Evolutionary conservation across 2,888 invertebrate genomes (phyloP).

Genomic region (Archaeoteleia sp.): DNA sequence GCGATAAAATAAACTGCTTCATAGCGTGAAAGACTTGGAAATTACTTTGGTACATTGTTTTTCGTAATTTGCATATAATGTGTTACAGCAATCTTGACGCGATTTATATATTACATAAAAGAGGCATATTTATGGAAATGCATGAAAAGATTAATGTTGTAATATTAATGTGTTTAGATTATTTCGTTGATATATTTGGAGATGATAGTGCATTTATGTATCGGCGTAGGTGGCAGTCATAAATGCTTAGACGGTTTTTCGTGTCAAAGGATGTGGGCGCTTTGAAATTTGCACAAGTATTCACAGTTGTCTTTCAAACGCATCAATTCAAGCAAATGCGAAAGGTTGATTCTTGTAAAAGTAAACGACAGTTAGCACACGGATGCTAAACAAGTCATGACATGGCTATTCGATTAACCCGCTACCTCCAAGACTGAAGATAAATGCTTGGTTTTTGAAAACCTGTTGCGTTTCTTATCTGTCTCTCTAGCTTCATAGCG

Average conservation of each 20-base stretch:
- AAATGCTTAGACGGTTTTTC: constrained; percentile 26
- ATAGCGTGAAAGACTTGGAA: constrained; percentile 10
- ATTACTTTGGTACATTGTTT: constrained; percentile 3
- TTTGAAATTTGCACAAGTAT: constrained; percentile 32
- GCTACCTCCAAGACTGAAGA: constrained; percentile 19
- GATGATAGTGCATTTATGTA: neutral
- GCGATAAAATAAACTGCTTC: constrained; percentile 15
- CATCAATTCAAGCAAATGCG: constrained; percentile 49
- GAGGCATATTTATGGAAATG: neutral
- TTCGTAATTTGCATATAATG: constrained; percentile 3
- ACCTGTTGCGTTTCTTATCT: constrained; percentile 10
- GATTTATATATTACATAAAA: constrained; percentile 9
- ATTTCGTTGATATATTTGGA: constrained; percentile 31
- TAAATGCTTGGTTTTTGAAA: constrained; percentile 25
- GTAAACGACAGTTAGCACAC: constrained; percentile 61
- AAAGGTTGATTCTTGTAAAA: constrained; percentile 53
- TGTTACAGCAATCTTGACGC: neutral
- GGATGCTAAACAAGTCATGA: constrained; percentile 64
- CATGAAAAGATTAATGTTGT: too few species aligned
- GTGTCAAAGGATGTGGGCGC: constrained; percentile 41
- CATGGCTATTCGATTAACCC: constrained; percentile 69
- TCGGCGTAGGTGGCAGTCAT: constrained; percentile 38
- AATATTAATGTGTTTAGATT: too few species aligned
- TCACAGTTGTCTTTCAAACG: constrained; percentile 48
- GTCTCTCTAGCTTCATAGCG: neutral